phyloP scores from a whole-genome alignment of 2,797 vertebrate genomes.

The Cygnus olor region DNA sequence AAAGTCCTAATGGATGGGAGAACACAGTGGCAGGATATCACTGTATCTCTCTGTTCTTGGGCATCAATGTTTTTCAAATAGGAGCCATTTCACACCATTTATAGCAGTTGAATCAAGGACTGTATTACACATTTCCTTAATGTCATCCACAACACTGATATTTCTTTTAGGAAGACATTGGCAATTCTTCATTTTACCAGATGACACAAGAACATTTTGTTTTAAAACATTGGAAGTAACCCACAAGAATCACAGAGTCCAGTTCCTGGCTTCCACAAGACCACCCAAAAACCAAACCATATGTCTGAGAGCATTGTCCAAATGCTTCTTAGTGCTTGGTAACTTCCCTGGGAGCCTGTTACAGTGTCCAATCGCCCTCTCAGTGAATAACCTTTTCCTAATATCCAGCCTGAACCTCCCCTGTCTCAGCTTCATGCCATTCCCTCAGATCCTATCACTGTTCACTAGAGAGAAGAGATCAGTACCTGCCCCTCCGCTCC shows the following conservation, averaged over 20 bases:
- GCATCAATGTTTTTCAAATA: neutral
- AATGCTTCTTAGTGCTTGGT: neutral
- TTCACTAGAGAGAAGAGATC: no score
- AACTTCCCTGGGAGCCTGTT: neutral
- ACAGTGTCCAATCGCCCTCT: neutral
- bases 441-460: no score
- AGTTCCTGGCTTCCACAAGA: neutral
- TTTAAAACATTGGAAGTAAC: neutral
- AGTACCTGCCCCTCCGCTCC: no score
- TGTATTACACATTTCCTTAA: neutral
- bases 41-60: neutral
- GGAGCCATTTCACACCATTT: rapidly evolving
- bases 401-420: no score
- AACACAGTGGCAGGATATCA: neutral
- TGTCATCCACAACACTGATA: neutral
- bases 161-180: neutral
- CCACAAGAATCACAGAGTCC: neutral
- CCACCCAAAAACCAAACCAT: neutral
- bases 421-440: no score
- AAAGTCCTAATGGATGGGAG: neutral
- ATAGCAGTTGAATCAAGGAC: neutral
- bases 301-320: neutral
- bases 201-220: neutral
- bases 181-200: neutral
- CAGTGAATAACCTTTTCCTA: neutral